These are phyloP conservation scores for Phaenicophaeus curvirostris DNA, from an alignment of 2,797 vertebrate genomes.

Conservation along the genomic window DNA sequence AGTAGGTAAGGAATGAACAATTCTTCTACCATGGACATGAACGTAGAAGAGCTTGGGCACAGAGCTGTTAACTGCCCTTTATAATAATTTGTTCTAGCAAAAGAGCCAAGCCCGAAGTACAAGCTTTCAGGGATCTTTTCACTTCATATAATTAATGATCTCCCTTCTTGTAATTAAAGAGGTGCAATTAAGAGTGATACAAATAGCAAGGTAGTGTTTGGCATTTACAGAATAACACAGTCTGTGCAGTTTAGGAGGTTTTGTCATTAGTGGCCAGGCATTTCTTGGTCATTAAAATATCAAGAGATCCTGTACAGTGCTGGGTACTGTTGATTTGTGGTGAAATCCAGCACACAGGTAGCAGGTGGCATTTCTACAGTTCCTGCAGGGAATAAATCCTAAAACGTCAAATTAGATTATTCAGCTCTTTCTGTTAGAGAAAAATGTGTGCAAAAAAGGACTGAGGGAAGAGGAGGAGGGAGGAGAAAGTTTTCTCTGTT, in stretches of 20 bases:
- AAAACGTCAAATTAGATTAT: constrained; percentile 15
- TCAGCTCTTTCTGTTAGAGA: neutral
- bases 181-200: neutral
- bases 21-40: neutral
- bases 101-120: neutral
- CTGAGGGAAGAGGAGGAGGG: neutral
- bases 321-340: constrained; percentile 21
- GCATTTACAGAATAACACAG: neutral
- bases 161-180: neutral
- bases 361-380: constrained; percentile 52
- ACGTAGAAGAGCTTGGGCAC: neutral
- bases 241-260: neutral
- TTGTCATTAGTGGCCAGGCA: neutral
- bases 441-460: neutral
- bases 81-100: neutral
- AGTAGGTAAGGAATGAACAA: neutral
- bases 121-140: neutral
- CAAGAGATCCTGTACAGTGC: neutral
- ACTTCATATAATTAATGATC: neutral
- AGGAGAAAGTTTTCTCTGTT: neutral
- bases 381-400: constrained; percentile 38
- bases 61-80: neutral
- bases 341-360: constrained; percentile 7
- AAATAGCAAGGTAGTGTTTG: neutral
- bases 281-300: neutral